Percentiles rank a stretch among this genome's conserved stretches.
Evolutionary conservation across 2,888 invertebrate species (phyloP).

Genomic region (Gryllus longicercus): DNA sequence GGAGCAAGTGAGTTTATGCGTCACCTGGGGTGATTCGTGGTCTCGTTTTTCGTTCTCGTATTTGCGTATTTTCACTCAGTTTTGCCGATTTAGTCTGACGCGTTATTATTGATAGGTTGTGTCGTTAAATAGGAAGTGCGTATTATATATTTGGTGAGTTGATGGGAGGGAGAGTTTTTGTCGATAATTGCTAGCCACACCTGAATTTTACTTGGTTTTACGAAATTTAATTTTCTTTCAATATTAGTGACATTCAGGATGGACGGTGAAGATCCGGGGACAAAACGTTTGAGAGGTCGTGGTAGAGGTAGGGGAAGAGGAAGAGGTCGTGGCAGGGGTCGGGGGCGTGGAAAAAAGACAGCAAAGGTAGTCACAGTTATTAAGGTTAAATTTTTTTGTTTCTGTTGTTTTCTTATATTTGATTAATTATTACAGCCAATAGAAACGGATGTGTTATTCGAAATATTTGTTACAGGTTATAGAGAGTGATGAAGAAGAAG

Average conservation of each 20-base stretch:
- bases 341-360: constrained; percentile 57
- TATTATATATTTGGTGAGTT: too few species aligned
- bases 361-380: constrained; percentile 30
- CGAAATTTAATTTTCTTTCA: too few species aligned
- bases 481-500: constrained; percentile 52
- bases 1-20: too few species aligned
- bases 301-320: constrained; percentile 73
- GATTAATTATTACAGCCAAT: not conserved
- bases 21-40: too few species aligned
- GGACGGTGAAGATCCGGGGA: constrained; percentile 19
- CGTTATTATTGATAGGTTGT: too few species aligned
- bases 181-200: too few species aligned
- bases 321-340: constrained; percentile 65
- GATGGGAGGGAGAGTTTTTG: too few species aligned
- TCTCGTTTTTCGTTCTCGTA: too few species aligned
- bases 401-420: constrained; percentile 20
- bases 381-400: not conserved
- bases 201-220: too few species aligned
- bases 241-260: not conserved
- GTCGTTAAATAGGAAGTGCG: too few species aligned
- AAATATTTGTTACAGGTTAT: constrained; percentile 44
- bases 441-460: not conserved
- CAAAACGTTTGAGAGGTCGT: constrained; percentile 45
- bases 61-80: too few species aligned
- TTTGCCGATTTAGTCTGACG: too few species aligned